phyloP scores from a whole-genome alignment of 2,888 invertebrate species.

The Agrotis puta region DNA sequence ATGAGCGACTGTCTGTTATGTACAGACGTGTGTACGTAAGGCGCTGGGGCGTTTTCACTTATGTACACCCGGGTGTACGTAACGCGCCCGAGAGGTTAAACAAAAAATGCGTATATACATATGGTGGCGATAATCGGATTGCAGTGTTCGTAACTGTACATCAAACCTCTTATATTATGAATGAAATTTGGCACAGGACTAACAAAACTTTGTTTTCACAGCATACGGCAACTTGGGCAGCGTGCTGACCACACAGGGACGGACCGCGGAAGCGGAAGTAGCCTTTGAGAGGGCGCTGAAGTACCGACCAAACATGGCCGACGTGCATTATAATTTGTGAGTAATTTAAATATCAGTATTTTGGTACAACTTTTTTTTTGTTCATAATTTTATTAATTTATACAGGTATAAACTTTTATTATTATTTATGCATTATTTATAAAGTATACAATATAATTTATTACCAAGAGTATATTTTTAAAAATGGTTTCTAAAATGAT shows the following conservation, averaged over 20 bases:
- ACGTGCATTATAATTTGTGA: slow-evolving; percentile 99
- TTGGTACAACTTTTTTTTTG: neutral
- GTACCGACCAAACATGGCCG: slow-evolving; percentile 99
- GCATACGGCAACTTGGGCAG: slow-evolving; percentile 99
- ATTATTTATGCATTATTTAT: too few relatives aligned
- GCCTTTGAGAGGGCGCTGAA: slow-evolving; percentile 97
- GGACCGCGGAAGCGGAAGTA: slow-evolving; percentile 96
- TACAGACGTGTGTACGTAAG: too few relatives aligned
- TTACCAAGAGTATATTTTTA: too few relatives aligned
- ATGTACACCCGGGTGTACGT: too few relatives aligned
- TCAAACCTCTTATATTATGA: slow-evolving; percentile 23
- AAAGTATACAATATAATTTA: too few relatives aligned
- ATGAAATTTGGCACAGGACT: slow-evolving; percentile 37
- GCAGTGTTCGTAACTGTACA: neutral
- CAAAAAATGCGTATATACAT: too few relatives aligned
- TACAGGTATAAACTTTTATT: neutral
- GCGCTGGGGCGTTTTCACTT: too few relatives aligned
- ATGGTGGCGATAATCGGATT: too few relatives aligned
- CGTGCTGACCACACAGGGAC: slow-evolving; percentile 97
- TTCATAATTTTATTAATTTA: too few relatives aligned
- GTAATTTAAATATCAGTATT: slow-evolving; percentile 82
- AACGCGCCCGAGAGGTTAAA: too few relatives aligned
- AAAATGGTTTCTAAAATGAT: too few relatives aligned
- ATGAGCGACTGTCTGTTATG: too few relatives aligned
- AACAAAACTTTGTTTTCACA: slow-evolving; percentile 86